Base-by-base conservation (phyloP, 2,113 vertebrate species). In the Bagarius yarrelli region DNA sequence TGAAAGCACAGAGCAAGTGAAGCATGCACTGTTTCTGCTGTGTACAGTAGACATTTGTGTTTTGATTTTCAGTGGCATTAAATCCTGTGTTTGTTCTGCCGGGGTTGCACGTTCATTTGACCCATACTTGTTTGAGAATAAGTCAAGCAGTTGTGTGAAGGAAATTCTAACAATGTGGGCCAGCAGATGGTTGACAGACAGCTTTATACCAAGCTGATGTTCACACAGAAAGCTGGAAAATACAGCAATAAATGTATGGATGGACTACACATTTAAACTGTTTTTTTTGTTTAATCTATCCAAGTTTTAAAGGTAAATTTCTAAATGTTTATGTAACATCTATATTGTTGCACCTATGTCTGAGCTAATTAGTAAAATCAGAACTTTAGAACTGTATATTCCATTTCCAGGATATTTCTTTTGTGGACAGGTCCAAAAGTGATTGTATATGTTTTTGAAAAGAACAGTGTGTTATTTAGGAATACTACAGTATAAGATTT, bases 121-220 rank as follows among this genome's bases (percentile, higher is more conserved):
- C 83, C 85, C n/a, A 16, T 70, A 76, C 85, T 87, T 85, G 83
- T 87, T 87, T 18, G 18, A 52, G 81, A 81, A 81, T 81, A 81
- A 81, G 84, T 83, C 78, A 79, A 50, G 69, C 64, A 27, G 70
- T 64, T 47, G 63, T 83, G 83, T 81, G 79, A 83, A 85, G 83
- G 81, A 83, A 85, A 80, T 79, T 78, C 83, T 73, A 87, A 85
- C 85, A 85, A 85, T 85, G 83, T 60, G 81, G 63, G 57, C 79
- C 47, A 70, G 76, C 85, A 87, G 85, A 87, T 85, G 84, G 82
- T 79, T 78, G 79, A 87, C 80, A 83, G 78, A 77, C 81, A 83
- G 50, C 78, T 83, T 86, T 81, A 79, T 83, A 81, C 81, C 9
- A 27, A 73, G 52, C 73, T 80, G 75, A 85, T 63, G 47, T 85